Evolutionary conservation across 1,140 invertebrate genomes (phyloP).

Genomic region (Mactra quadrangularis): DNA sequence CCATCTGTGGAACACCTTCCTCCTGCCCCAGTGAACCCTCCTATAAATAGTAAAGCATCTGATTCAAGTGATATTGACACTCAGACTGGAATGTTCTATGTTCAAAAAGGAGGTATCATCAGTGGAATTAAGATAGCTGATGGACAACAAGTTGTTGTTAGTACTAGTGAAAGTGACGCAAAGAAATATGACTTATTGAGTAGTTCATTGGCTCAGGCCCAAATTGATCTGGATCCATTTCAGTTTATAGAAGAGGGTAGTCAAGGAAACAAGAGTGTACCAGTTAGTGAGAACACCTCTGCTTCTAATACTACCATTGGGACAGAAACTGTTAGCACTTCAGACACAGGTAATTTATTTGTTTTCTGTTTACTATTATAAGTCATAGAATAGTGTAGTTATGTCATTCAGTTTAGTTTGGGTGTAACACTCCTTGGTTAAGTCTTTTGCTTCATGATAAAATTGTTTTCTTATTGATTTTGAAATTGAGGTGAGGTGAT

Average conservation of each 20-base stretch:
- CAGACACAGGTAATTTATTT: conserved; percentile 14
- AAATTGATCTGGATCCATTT: conserved; percentile 81
- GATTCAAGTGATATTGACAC: conserved; percentile 77
- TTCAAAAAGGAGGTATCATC: conserved; percentile 52
- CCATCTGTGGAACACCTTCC: neutral
- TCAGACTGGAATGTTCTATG: conserved; percentile 81
- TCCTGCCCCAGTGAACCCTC: conserved; percentile 6
- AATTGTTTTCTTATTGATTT: no score
- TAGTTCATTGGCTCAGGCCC: conserved; percentile 81
- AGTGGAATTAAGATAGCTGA: conserved; percentile 50
- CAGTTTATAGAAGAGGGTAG: conserved; percentile 77
- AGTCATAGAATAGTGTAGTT: no score
- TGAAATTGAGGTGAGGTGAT: no score
- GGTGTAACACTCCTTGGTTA: no score
- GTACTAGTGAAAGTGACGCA: conserved; percentile 24
- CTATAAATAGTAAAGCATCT: neutral
- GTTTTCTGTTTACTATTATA: neutral
- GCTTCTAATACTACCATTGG: neutral
- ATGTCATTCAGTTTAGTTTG: no score
- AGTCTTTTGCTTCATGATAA: no score
- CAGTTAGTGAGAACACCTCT: neutral
- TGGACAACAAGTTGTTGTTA: conserved; percentile 36
- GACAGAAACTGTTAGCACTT: conserved; percentile 2
- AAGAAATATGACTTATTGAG: conserved; percentile 79
- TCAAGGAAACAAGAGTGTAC: conserved; percentile 36